phyloP scores from a whole-genome alignment of 2,888 invertebrate genomes.

The Autographa gamma region DNA sequence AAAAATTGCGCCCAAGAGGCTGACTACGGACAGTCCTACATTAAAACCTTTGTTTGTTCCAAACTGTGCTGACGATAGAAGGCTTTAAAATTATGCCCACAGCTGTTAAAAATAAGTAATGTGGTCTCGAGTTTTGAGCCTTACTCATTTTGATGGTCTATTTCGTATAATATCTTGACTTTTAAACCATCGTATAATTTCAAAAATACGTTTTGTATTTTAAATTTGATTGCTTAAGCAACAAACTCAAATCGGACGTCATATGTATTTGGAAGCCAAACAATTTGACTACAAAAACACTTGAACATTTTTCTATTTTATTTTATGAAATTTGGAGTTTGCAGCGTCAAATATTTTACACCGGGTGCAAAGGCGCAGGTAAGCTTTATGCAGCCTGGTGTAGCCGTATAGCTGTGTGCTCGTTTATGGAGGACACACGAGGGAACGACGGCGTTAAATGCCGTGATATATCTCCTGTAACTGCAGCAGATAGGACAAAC shows the following conservation, averaged over 20 bases:
- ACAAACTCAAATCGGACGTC: slow-evolving; percentile 16
- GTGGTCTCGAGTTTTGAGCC: slow-evolving; percentile 8
- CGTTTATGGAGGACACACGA: slow-evolving; percentile 59
- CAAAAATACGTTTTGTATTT: not conserved
- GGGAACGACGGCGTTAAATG: slow-evolving; percentile 63
- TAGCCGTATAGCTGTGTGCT: slow-evolving; percentile 50
- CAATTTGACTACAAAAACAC: slow-evolving; percentile 42
- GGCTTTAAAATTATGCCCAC: slow-evolving; percentile 30
- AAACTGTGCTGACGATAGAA: slow-evolving; percentile 36
- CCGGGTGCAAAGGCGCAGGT: slow-evolving; percentile 60
- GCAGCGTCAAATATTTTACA: slow-evolving; percentile 60
- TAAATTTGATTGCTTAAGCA: not conserved
- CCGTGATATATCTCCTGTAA: slow-evolving; percentile 65
- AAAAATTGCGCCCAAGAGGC: slow-evolving; percentile 65
- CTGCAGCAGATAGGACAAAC: slow-evolving; percentile 63
- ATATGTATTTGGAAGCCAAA: slow-evolving; percentile 35
- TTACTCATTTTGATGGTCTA: slow-evolving; percentile 8
- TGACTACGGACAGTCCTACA: slow-evolving; percentile 55
- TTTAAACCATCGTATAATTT: not conserved
- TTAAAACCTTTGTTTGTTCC: slow-evolving; percentile 63
- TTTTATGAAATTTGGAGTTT: slow-evolving; percentile 55
- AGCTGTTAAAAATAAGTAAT: slow-evolving; percentile 28
- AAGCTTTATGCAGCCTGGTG: slow-evolving; percentile 58
- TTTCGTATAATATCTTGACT: not conserved
- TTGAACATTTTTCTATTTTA: slow-evolving; percentile 50